phyloP scores from a whole-genome alignment of 2,113 vertebrate species.

The Xerus inauris region DNA sequence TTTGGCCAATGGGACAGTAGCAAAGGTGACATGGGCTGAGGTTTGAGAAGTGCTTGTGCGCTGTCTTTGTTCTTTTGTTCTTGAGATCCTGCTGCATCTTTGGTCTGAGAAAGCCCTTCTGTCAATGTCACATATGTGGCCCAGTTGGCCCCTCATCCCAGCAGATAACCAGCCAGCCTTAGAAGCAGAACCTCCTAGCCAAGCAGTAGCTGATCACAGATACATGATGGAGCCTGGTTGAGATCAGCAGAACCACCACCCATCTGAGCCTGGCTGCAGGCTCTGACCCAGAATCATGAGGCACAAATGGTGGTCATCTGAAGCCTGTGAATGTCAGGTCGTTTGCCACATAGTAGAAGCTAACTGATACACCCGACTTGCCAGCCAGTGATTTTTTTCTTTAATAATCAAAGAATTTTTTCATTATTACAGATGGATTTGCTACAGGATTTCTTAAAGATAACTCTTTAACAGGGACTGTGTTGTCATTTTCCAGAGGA shows the following conservation, averaged over 20 bases:
- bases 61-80: not conserved
- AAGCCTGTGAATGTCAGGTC: not conserved
- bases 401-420: not conserved
- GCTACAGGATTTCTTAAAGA: constrained; percentile 5
- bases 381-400: not conserved
- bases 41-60: not conserved
- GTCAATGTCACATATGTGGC: not conserved
- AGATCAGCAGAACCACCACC: not conserved
- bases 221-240: not conserved
- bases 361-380: not conserved
- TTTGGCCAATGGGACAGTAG: not conserved
- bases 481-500: not conserved
- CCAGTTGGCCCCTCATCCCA: not conserved
- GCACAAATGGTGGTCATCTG: not conserved
- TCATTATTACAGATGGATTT: not conserved
- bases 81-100: not conserved
- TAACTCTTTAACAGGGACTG: not conserved
- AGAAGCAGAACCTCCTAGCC: not conserved
- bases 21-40: not conserved
- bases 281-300: not conserved
- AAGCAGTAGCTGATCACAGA: not conserved
- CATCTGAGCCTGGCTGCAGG: not conserved
- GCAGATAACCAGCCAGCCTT: not conserved
- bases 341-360: constrained; percentile 21
- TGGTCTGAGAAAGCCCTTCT: not conserved